A percentile compares a stretch with the other conserved stretches of the same genome.
Evolutionary conservation across 2,797 vertebrate species (phyloP).

Genomic region (Synaphobranchus kaupii): DNA sequence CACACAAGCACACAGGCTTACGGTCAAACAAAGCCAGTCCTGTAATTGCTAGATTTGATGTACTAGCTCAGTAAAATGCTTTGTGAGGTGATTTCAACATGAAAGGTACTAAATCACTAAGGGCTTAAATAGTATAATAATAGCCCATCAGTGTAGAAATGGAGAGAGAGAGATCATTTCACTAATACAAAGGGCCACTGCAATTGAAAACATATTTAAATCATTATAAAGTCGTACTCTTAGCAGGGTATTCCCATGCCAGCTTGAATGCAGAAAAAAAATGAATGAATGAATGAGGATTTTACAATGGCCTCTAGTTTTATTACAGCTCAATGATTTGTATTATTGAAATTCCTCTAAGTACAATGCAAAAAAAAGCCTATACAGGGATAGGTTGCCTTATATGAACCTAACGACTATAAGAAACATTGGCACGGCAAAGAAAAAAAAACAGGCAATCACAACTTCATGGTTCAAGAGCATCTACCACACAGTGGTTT

Average conservation of each 20-base stretch:
- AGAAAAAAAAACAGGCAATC: not conserved
- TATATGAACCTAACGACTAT: not conserved
- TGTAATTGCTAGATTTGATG: not conserved
- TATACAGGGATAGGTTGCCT: not conserved
- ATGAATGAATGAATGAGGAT: not conserved
- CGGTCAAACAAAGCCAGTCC: not conserved
- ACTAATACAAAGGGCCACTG: not conserved
- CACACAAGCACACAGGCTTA: not conserved
- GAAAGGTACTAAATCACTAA: not conserved
- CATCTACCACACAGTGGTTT: not conserved
- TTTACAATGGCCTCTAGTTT: not conserved
- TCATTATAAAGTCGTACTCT: not conserved
- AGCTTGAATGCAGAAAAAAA: not conserved
- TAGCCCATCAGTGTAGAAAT: not conserved
- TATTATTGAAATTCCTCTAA: not conserved
- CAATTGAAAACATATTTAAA: constrained; percentile 9
- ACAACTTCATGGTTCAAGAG: not conserved
- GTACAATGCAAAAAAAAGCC: not conserved
- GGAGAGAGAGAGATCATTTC: not conserved
- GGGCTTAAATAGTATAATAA: not conserved
- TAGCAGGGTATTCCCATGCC: not conserved
- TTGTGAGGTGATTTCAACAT: not conserved
- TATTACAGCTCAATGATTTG: not conserved
- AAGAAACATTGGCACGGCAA: not conserved
- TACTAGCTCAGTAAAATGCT: not conserved